Evolutionary conservation across 1,140 invertebrate species (phyloP), one percentile per base, ranked within the genome.

Genomic region (Parapsyche elsis): DNA sequence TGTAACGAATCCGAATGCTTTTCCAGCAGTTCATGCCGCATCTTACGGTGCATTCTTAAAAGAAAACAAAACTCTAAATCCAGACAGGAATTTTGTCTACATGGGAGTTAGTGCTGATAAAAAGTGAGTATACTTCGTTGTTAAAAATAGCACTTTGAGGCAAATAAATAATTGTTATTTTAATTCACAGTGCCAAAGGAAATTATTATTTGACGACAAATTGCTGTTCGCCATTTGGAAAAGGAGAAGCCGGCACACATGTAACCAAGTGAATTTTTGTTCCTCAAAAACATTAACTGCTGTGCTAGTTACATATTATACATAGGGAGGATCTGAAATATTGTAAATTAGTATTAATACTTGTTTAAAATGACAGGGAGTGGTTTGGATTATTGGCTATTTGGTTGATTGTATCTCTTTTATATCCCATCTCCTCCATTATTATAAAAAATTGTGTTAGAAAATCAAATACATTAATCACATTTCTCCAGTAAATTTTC

Each of bases 11-110:
- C 86, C 87, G 0, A 87, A 86, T 0, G 84, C 87, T 7, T 91
- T 92, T 78, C 86, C 87, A 1, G 88, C 90, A 0, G 85, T 86
- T 0, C 78, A 84, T 4, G 88, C 89, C 0, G 83, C 85, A 12
- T 87, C 84, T 76, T 89, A 88, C 86, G 80, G 86, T 5, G 85
- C 86, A 10, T 91, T 90, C 84, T 24, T 26, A 24, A 46, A 83
- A 0, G 21, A 81, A 1, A 80, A 81, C 16, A 75, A 81, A 0
- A 67, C 38, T 0, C 64, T 76, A 0, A 73, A 78, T 14, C 10
- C 24, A 9, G 77, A 80, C 9, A 82, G 83, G n/a, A 46, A 79
- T 1, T 30, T 78, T 0, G 84, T 85, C 1, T 89, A 86, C 45
- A 79, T 89, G 82, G 88, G 88, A 26, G 86, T 86, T 30, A 80